Conservation (phyloP, 2,888 invertebrate species). For the Leptura quadrifasciata region DNA sequence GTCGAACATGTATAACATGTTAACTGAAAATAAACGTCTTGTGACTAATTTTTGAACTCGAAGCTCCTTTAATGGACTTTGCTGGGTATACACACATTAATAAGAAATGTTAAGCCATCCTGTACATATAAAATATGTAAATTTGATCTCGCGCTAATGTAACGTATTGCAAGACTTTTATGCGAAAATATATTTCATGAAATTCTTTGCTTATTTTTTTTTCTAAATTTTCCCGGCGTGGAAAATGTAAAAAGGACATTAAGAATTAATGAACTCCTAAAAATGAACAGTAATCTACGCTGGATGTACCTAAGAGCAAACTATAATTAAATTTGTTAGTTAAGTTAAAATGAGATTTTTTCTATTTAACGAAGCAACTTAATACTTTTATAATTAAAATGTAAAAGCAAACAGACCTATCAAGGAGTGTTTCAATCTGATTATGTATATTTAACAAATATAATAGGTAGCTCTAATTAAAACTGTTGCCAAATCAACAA, state of each 20-base stretch:
- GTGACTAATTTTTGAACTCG: too few relatives aligned
- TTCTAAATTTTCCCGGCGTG: background rate
- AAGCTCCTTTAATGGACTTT: too few relatives aligned
- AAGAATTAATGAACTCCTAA: conserved; percentile 17
- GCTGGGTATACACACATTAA: background rate
- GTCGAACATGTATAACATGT: too few relatives aligned
- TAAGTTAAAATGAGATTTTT: conserved; percentile 13
- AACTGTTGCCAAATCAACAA: background rate
- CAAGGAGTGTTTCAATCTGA: background rate
- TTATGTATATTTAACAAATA: background rate
- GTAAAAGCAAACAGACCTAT: background rate
- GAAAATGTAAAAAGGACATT: conserved; percentile 21
- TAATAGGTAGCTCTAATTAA: background rate
- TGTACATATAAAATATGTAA: background rate
- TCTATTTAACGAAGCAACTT: background rate
- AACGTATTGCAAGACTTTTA: background rate
- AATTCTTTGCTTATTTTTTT: background rate
- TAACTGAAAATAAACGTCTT: too few relatives aligned
- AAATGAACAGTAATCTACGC: conserved; percentile 5
- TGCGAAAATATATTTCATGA: background rate
- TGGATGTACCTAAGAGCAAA: conserved; percentile 3
- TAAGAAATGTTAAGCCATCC: background rate
- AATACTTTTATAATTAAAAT: conserved; percentile 4
- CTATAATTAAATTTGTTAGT: conserved; percentile 25
- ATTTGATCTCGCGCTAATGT: background rate